phyloP scores from a whole-genome alignment of 2,888 invertebrate species.

The Dioctria rufipes region DNA sequence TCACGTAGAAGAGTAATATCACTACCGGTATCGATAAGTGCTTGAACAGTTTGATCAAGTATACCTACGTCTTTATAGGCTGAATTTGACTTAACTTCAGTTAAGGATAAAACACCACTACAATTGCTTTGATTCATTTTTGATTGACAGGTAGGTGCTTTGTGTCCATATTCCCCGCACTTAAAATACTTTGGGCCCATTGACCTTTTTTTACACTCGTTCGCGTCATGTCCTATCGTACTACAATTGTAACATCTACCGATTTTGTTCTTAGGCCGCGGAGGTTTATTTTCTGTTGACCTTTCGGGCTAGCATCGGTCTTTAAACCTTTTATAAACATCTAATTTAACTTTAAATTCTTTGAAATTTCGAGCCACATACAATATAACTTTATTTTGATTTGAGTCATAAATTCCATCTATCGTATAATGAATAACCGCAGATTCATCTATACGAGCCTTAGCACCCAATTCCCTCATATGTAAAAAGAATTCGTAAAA shows the following conservation, averaged over 20 bases:
- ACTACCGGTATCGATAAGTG: constrained; percentile 14
- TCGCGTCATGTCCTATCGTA: constrained; percentile 9
- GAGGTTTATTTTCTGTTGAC: background rate
- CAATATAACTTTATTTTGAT: constrained; percentile 26
- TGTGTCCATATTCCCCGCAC: constrained; percentile 29
- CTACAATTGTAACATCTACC: constrained; percentile 27
- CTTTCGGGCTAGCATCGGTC: constrained; percentile 17
- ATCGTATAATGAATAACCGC: constrained; percentile 19
- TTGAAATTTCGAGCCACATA: constrained; percentile 27
- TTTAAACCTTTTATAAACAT: constrained; percentile 13
- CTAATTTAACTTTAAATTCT: constrained; percentile 26
- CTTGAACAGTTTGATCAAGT: background rate
- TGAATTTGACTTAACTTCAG: background rate
- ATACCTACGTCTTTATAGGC: background rate
- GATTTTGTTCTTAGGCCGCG: background rate
- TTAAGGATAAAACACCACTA: background rate
- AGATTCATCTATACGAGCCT: background rate
- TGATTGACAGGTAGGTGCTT: background rate
- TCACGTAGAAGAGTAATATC: background rate
- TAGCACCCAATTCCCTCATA: too few relatives aligned
- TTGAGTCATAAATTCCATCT: constrained; percentile 13
- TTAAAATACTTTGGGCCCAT: constrained; percentile 11
- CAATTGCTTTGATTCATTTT: background rate
- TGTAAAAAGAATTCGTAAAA: too few relatives aligned
- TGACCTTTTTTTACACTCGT: constrained; percentile 7